A percentile compares a stretch with the other conserved stretches of the same genome.
Conservation (phyloP, 1,140 invertebrate species). For the Varroa destructor region DNA sequence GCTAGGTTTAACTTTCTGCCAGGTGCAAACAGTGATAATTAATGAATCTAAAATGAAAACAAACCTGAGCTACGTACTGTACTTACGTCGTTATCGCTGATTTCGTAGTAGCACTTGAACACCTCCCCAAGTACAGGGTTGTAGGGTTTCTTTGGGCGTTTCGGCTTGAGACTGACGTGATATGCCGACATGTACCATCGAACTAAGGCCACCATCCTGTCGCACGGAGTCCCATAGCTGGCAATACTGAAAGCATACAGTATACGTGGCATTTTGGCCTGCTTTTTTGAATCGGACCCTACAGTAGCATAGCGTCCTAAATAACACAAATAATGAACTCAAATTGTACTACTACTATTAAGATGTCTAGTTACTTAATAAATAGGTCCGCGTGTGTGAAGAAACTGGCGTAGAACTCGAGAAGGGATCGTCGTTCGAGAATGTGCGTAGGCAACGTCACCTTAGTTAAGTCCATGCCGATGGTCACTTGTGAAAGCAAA, state of each 20-base stretch:
- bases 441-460: constrained; percentile 93
- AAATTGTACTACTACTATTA: no score
- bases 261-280: no score
- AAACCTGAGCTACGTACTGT: no score
- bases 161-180: constrained; percentile 83
- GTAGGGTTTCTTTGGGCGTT: constrained; percentile 91
- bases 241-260: constrained; percentile 52
- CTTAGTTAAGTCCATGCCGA: constrained; percentile 96
- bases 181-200: constrained; percentile 91
- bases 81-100: no score
- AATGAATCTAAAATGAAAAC: no score
- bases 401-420: constrained; percentile 97
- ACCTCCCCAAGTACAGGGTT: constrained; percentile 91
- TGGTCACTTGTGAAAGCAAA: constrained; percentile 70
- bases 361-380: constrained; percentile 55
- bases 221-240: constrained; percentile 61
- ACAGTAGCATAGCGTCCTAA: no score
- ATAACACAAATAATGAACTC: no score
- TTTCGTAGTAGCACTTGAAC: constrained; percentile 65
- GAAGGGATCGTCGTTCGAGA: constrained; percentile 76
- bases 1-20: no score
- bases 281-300: no score
- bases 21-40: no score
- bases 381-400: constrained; percentile 95
- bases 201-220: constrained; percentile 81